Evolutionary conservation across 2,797 vertebrate genomes (phyloP).

Genomic region (Xenops minutus): DNA sequence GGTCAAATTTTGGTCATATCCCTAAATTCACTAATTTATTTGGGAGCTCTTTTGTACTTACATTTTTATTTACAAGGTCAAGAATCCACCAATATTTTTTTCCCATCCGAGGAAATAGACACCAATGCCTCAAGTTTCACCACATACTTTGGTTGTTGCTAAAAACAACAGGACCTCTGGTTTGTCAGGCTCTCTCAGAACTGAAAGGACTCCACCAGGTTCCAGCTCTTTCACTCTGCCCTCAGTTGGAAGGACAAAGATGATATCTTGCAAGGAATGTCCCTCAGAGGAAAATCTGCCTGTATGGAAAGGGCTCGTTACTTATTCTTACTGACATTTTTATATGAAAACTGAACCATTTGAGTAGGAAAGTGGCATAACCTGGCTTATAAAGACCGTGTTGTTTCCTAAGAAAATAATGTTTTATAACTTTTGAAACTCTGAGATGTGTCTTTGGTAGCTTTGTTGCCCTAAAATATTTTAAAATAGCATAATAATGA

Average conservation of each 20-base stretch:
- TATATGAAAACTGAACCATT: neutral
- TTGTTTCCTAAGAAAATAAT: neutral
- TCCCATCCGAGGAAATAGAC: neutral
- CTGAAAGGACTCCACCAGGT: neutral
- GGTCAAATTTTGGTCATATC: neutral
- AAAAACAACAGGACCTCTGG: neutral
- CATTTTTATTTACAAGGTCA: neutral
- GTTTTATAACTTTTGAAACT: neutral
- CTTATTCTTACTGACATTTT: neutral
- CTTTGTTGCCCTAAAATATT: neutral
- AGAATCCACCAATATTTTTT: neutral
- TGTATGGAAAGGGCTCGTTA: neutral
- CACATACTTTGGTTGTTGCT: neutral
- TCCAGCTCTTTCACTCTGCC: neutral
- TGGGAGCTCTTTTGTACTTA: neutral
- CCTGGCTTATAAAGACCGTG: neutral
- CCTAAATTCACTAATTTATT: neutral
- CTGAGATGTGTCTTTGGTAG: neutral
- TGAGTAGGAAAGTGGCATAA: neutral
- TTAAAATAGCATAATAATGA: neutral
- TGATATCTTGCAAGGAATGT: neutral
- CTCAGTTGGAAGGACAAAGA: neutral
- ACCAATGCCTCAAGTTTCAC: neutral
- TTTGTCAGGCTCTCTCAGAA: neutral
- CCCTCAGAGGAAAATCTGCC: neutral